phyloP scores from a whole-genome alignment of 2,113 vertebrate genomes.

The Glaucidium brasilianum region DNA sequence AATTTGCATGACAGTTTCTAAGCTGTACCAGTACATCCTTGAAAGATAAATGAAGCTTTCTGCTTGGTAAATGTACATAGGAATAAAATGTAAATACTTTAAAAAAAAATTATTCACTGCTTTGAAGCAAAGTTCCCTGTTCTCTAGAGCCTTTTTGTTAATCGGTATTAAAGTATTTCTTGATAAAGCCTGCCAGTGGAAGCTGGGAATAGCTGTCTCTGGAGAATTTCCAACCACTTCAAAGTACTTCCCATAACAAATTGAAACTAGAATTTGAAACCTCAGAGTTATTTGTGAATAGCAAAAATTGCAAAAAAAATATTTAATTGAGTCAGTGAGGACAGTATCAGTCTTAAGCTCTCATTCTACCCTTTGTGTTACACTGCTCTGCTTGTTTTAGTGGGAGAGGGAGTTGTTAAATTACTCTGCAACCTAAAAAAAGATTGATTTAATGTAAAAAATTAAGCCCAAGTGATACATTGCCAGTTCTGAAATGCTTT shows the following conservation, averaged over 20 bases:
- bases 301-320: neutral
- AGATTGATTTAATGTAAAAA: neutral
- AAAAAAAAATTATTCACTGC: neutral
- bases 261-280: constrained; percentile 13
- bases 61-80: neutral
- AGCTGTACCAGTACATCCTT: neutral
- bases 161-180: neutral
- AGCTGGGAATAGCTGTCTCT: neutral
- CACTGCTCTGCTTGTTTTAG: neutral
- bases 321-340: neutral
- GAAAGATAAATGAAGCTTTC: neutral
- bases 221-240: constrained; percentile 15
- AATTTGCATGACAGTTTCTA: neutral
- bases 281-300: neutral
- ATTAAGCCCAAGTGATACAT: neutral
- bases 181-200: neutral
- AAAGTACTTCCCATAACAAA: constrained; percentile 20
- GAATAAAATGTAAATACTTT: neutral
- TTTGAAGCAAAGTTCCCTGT: neutral
- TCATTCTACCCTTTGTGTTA: neutral
- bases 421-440: neutral
- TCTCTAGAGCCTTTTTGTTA: neutral
- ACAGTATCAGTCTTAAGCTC: neutral
- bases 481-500: neutral
- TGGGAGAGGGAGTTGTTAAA: neutral